Percentiles rank a stretch among this genome's conserved stretches.
Evolutionary conservation across 2,113 vertebrate genomes (phyloP).

Genomic region (Xiphophorus maculatus): DNA sequence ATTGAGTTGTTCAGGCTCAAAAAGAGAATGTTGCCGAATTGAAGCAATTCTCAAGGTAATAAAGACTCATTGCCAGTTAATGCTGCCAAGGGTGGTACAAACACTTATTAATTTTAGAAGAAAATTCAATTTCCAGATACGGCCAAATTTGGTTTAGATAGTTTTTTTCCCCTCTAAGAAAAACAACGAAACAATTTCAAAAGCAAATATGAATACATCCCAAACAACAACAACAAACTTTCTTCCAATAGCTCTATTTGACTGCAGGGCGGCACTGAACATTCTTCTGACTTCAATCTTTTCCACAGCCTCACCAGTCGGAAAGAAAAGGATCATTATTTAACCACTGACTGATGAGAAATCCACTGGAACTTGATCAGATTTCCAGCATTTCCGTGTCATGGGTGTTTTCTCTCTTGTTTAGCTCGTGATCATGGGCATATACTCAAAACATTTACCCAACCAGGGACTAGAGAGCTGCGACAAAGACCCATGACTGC

Average conservation of each 20-base stretch:
- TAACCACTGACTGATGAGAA: slow-evolving; percentile 21
- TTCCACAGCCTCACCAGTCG: slow-evolving; percentile 17
- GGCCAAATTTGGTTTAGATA: no score
- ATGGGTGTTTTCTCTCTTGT: slow-evolving; percentile 42
- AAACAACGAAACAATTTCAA: no score
- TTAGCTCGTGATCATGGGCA: slow-evolving; percentile 83
- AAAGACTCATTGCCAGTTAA: no score
- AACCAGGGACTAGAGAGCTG: slow-evolving; percentile 67
- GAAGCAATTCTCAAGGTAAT: no score
- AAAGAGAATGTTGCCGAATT: no score
- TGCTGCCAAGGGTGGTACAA: no score
- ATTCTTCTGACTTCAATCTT: neutral
- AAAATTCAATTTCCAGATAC: no score
- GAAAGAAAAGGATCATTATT: slow-evolving; percentile 20
- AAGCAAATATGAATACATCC: neutral
- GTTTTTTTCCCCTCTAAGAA: no score
- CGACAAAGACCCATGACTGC: slow-evolving; percentile 70
- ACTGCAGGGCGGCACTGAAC: neutral
- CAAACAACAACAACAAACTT: slow-evolving; percentile 6
- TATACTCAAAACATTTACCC: slow-evolving; percentile 99
- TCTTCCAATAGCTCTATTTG: neutral
- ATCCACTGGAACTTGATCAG: slow-evolving; percentile 25
- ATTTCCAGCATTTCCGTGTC: slow-evolving; percentile 18
- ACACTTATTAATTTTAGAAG: no score
- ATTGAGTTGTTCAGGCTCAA: neutral